Evolutionary conservation across 2,797 vertebrate genomes (phyloP), one percentile per base, ranked within the genome.

Genomic region (Leptoclinus maculatus): DNA sequence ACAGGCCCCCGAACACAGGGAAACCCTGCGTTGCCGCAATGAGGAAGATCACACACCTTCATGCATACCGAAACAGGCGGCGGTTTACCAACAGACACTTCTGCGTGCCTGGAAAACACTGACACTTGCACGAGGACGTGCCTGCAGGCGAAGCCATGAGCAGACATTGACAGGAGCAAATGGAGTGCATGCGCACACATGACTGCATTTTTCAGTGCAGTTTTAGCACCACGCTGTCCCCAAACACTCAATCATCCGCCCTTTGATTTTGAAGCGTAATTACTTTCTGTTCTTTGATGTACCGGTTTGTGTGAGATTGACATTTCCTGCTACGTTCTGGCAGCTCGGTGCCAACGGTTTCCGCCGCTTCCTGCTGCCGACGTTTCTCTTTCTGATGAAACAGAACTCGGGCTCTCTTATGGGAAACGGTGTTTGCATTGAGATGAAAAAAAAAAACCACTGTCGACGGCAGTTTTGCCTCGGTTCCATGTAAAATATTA

Each of bases 1-100:
- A 88, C 81, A 76, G 62, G 49, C 32, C 7, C 9, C 2, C 66
- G 65, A 38, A 29, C 5, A 4, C 34, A 76, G 87, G 87, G 64
- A 91, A 92, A 84, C n/a, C 77, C 84, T 64, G 8, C 5, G 2
- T 49, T 72, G 51, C 65, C 43, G 71, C 63, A 80, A 66, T 6
- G 8, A 69, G 72, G 73, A 81, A 74, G 83, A 58, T 77, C 25
- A 71, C 71, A 73, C 79, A 63, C 51, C 62, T 83, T 32, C 58
- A 14, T 13, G 13, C 74, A 73, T 9, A 77, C 41, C 23, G 16
- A 49, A 70, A 76, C n/a, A 74, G 41, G 12, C 66, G 59, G 51
- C 47, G 43, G 4, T 21, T 57, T 69, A 47, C 71, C 72, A 79
- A 53, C 51, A 34, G 75, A 62, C 10, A 1, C 5, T 25, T 45